phyloP scores from a whole-genome alignment of 2,113 vertebrate genomes.

The Neotoma lepida region DNA sequence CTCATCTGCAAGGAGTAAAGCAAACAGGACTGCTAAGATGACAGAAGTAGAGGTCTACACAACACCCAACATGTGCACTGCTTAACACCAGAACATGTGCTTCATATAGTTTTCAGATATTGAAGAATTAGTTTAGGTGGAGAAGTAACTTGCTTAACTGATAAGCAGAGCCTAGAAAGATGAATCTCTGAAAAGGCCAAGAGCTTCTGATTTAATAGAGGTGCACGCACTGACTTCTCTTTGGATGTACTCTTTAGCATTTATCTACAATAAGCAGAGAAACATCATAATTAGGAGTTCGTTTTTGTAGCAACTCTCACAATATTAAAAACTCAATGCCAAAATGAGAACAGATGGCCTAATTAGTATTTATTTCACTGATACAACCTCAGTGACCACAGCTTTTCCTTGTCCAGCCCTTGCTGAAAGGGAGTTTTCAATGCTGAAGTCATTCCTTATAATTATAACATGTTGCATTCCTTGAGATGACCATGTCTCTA shows the following conservation, averaged over 20 bases:
- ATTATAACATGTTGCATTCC: constrained; percentile 73
- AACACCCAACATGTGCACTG: neutral
- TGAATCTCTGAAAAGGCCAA: neutral
- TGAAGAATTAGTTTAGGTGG: neutral
- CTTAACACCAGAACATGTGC: neutral
- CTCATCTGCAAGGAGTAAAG: constrained; percentile 88
- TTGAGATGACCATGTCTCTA: constrained; percentile 67
- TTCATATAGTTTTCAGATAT: neutral
- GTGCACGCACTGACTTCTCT: neutral
- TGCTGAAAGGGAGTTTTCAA: constrained; percentile 84
- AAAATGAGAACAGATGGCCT: constrained; percentile 81
- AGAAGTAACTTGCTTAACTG: neutral
- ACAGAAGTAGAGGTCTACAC: neutral
- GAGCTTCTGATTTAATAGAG: neutral
- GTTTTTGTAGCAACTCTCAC: constrained; percentile 70
- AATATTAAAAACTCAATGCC: constrained; percentile 80
- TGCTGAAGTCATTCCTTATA: constrained; percentile 72
- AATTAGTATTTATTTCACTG: constrained; percentile 84
- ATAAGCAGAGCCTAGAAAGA: neutral
- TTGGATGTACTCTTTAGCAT: neutral
- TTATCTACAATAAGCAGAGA: constrained; percentile 49
- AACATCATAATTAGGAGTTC: constrained; percentile 75
- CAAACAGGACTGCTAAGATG: constrained; percentile 57
- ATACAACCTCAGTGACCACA: constrained; percentile 79
- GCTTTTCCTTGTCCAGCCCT: constrained; percentile 76